phyloP scores from a whole-genome alignment of 2,888 invertebrate species.

The Stegophylla sp. region DNA sequence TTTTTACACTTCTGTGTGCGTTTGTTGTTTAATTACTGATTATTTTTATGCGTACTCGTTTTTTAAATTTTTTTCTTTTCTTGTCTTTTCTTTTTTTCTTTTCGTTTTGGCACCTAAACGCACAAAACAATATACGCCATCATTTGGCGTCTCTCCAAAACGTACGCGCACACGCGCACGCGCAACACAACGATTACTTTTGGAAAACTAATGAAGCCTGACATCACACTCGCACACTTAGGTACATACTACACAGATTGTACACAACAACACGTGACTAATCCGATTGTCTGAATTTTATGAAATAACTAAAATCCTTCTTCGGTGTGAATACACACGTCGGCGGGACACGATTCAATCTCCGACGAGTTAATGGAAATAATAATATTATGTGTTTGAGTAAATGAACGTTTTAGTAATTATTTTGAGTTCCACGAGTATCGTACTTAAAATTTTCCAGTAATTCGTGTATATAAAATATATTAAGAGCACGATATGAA shows the following conservation, averaged over 20 bases:
- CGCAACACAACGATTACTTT: slow-evolving; percentile 12
- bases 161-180: neutral
- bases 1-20: slow-evolving; percentile 32
- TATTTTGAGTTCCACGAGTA: neutral
- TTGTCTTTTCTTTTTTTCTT: neutral
- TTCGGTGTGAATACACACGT: neutral
- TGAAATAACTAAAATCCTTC: slow-evolving; percentile 22
- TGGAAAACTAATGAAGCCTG: slow-evolving; percentile 25
- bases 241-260: no score
- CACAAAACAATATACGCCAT: slow-evolving; percentile 5
- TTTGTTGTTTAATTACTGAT: slow-evolving; percentile 25
- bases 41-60: slow-evolving; percentile 14
- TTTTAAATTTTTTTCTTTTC: no score
- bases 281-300: slow-evolving; percentile 30
- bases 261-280: slow-evolving; percentile 17
- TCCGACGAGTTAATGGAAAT: slow-evolving; percentile 16
- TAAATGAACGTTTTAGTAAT: neutral
- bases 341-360: neutral
- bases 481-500: no score
- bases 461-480: neutral
- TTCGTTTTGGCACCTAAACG: slow-evolving; percentile 11
- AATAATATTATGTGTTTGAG: slow-evolving; percentile 6
- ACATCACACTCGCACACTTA: no score
- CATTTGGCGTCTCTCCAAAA: slow-evolving; percentile 31
- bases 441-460: neutral